phyloP scores from a whole-genome alignment of 2,888 invertebrate genomes.

The Parnassius smintheus region DNA sequence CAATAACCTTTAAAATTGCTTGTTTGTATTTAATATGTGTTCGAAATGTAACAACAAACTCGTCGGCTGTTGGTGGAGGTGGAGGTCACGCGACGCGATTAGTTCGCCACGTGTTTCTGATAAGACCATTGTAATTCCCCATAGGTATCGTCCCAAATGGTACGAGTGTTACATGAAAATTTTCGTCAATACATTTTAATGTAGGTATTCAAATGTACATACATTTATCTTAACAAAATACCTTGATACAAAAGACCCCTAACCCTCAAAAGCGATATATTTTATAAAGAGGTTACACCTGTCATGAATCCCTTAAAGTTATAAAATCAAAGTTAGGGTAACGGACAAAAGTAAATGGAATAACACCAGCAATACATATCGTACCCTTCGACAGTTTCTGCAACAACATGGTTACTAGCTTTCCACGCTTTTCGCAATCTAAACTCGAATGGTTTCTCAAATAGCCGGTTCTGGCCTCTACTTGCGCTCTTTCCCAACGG shows the following conservation, averaged over 20 bases:
- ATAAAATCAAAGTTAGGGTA: too few relatives aligned
- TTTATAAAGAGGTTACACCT: too few relatives aligned
- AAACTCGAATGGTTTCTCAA: slow-evolving; percentile 70
- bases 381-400: not conserved
- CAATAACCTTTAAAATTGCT: too few relatives aligned
- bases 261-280: too few relatives aligned
- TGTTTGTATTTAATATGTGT: not conserved
- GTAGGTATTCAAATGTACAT: too few relatives aligned
- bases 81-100: slow-evolving; percentile 48
- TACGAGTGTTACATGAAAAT: slow-evolving; percentile 17
- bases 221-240: too few relatives aligned
- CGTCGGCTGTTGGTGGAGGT: slow-evolving; percentile 22
- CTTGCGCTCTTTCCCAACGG: slow-evolving; percentile 65
- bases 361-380: not conserved
- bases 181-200: slow-evolving; percentile 3
- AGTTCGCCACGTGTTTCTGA: slow-evolving; percentile 57
- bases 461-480: slow-evolving; percentile 67
- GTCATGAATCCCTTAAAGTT: too few relatives aligned
- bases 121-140: slow-evolving; percentile 46
- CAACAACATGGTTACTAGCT: slow-evolving; percentile 42
- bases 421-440: slow-evolving; percentile 74
- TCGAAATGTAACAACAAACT: slow-evolving; percentile 10
- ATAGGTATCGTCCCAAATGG: slow-evolving; percentile 23
- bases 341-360: too few relatives aligned
- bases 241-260: too few relatives aligned